These are phyloP conservation scores for Ennomos quercinarius DNA, from an alignment of 2,888 invertebrate genomes.

Conservation along the genomic window DNA sequence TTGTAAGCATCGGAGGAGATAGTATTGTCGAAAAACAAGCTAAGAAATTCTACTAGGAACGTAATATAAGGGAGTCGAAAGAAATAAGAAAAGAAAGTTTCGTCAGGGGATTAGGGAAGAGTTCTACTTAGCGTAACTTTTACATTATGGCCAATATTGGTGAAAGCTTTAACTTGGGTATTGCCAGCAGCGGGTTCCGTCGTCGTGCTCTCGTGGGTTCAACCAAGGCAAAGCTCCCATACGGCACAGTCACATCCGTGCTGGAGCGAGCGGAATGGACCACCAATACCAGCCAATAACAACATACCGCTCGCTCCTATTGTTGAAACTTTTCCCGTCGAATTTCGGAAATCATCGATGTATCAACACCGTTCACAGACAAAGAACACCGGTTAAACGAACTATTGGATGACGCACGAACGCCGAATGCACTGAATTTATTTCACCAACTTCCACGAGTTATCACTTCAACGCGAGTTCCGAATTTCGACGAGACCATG, in stretches of 20 bases:
- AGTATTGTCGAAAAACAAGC: slow-evolving; percentile 35
- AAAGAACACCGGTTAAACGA: slow-evolving; percentile 57
- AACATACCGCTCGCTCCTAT: slow-evolving; percentile 68
- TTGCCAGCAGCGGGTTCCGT: slow-evolving; percentile 56
- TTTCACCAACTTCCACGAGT: slow-evolving; percentile 81
- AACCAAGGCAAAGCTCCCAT: slow-evolving; percentile 71
- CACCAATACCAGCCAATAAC: slow-evolving; percentile 50
- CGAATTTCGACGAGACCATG: slow-evolving; percentile 76
- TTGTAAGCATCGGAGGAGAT: slow-evolving; percentile 10
- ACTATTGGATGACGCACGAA: slow-evolving; percentile 53
- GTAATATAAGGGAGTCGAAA: slow-evolving; percentile 53
- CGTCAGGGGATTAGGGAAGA: slow-evolving; percentile 64
- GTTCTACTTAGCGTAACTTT: slow-evolving; percentile 71
- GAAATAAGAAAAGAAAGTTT: slow-evolving; percentile 62
- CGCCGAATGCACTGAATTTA: slow-evolving; percentile 68
- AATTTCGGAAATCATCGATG: slow-evolving; percentile 78
- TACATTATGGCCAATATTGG: slow-evolving; percentile 67
- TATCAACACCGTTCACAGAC: slow-evolving; percentile 64
- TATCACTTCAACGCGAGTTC: slow-evolving; percentile 77
- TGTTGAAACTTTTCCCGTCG: slow-evolving; percentile 71
- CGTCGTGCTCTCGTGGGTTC: slow-evolving; percentile 55
- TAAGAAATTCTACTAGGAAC: slow-evolving; percentile 42
- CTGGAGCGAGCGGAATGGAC: slow-evolving; percentile 61
- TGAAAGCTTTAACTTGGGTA: slow-evolving; percentile 65
- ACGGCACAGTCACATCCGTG: slow-evolving; percentile 58